phyloP scores from a whole-genome alignment of 2,113 vertebrate genomes.

The Butorides virescens region DNA sequence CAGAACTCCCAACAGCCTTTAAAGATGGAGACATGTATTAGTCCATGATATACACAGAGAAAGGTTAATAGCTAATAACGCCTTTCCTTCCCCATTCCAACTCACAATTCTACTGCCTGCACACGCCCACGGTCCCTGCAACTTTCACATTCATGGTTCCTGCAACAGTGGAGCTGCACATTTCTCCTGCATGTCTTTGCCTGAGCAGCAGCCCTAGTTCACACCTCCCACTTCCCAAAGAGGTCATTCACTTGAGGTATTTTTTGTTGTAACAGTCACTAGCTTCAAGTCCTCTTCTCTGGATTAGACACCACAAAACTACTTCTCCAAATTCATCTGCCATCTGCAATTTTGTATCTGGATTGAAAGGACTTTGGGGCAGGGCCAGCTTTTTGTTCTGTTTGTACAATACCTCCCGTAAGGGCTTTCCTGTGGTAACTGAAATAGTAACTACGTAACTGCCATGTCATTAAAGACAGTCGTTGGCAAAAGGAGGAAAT shows the following conservation, averaged over 20 bases:
- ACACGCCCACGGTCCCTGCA: rapidly evolving
- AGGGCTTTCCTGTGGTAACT: background rate
- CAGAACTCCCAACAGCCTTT: background rate
- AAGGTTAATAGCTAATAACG: background rate
- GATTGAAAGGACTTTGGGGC: background rate
- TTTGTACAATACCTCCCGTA: background rate
- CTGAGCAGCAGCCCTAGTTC: background rate
- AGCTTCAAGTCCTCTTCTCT: background rate
- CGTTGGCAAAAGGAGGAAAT: background rate
- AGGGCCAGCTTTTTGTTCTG: background rate
- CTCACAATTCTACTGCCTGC: background rate
- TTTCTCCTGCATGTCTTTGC: background rate
- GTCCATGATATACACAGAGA: background rate
- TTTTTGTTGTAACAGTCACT: background rate
- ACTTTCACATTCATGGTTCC: background rate
- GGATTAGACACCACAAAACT: background rate
- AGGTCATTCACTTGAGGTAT: background rate
- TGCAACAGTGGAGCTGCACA: background rate
- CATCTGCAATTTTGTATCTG: background rate
- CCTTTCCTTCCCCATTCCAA: background rate
- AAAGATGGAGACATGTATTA: background rate
- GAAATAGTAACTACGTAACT: background rate
- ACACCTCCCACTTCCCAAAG: background rate
- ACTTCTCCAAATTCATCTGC: background rate
- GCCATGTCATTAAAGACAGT: background rate